A percentile compares a stretch with the other conserved stretches of the same genome.
phyloP scores from a whole-genome alignment of 2,797 vertebrate species.

The Sylvia borin region DNA sequence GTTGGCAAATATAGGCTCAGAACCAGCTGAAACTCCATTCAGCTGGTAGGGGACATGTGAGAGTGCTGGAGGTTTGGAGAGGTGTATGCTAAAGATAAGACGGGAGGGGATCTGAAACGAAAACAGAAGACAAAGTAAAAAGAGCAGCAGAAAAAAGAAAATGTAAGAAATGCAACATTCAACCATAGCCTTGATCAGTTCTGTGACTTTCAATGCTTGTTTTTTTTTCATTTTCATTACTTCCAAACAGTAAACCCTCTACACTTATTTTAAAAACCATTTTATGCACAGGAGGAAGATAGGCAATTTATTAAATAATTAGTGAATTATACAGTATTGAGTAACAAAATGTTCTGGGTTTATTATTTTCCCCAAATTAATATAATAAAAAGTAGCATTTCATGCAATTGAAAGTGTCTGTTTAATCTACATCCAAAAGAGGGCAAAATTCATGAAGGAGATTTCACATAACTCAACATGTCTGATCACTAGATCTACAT shows the following conservation, averaged over 20 bases:
- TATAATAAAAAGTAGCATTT: neutral
- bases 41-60: neutral
- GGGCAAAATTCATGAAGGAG: neutral
- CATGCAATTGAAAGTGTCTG: neutral
- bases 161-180: neutral
- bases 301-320: neutral
- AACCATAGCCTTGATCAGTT: neutral
- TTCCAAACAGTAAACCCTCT: neutral
- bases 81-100: neutral
- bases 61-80: neutral
- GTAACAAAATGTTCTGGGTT: neutral
- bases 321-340: neutral
- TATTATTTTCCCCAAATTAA: neutral
- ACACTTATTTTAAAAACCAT: neutral
- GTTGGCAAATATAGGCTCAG: neutral
- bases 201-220: neutral
- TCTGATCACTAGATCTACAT: conserved; percentile 77
- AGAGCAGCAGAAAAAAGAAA: neutral
- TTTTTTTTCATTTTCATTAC: neutral
- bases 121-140: neutral
- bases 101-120: neutral
- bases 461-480: conserved; percentile 38
- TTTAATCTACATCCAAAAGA: neutral
- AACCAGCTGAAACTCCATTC: neutral
- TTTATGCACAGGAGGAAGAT: neutral